Base-by-base conservation (phyloP, 1,140 invertebrate species). In the Arion vulgaris region DNA sequence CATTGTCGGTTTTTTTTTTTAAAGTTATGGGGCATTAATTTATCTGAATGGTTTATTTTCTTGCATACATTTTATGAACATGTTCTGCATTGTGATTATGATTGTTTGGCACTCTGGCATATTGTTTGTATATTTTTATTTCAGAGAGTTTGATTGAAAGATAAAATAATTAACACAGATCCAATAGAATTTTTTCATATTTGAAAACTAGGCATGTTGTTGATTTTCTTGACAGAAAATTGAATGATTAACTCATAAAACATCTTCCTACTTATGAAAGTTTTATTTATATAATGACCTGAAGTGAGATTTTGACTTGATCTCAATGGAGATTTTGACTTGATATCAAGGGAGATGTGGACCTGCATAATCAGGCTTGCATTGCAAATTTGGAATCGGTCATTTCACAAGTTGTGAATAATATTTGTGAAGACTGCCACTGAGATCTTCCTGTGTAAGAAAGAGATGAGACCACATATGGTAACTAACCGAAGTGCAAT, bases 51-150 rank as follows among this genome's bases (percentile, higher is more conserved):
- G 9, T 11, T 77, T 53, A 57, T 62, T 36, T 38, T 34, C 28
- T 36, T 77, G 51, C 75, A 75, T 49, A 49, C 38, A 45, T 57
- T 15, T 74, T 17, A 76, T 76, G 38, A 76, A 4, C 4, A 9
- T 79, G 36, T 57, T 79, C 53, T 79, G 77, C 77, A 79, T 79
- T 79, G 68, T 79, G 77, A 23, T 66, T 79, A 36, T 41, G 34
- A 62, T 79, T 57, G 36, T 69, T 79, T 68, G 77, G n/a, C 69
- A 68, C 57, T 62, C 53, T 79, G 75, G 57, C 77, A 79, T 79
- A 79, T 79, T 79, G 77, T 69, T 26, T 79, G 62, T 77, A 77
- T 77, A 9, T 17, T 19, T 34, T 51, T 32, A 11, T 77, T 39
- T 79, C 36, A 41, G 11, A 36, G 15, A 28, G 13, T 79, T 68